Evolutionary conservation across 2,888 invertebrate genomes (phyloP).

Genomic region (Mycalesis mineus): DNA sequence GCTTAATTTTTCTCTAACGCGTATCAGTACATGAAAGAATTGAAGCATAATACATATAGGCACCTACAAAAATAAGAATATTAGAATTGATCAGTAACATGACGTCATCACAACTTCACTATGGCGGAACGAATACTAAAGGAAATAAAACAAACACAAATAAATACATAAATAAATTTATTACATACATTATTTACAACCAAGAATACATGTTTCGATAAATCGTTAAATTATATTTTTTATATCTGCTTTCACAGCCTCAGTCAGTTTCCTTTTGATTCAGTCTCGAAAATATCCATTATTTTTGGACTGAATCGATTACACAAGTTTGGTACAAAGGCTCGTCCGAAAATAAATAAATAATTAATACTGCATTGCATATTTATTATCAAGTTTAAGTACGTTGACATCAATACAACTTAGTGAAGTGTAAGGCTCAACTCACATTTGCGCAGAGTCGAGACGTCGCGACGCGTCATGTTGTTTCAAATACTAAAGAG

Average conservation of each 20-base stretch:
- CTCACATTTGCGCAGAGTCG: too few relatives aligned
- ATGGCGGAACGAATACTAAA: neutral
- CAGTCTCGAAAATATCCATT: neutral
- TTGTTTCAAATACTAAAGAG: too few relatives aligned
- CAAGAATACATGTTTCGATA: constrained; percentile 2
- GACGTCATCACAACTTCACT: neutral
- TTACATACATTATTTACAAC: constrained; percentile 16
- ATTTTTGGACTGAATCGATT: neutral
- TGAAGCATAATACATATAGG: too few relatives aligned
- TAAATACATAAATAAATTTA: constrained; percentile 23
- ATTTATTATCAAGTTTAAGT: neutral
- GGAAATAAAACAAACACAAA: neutral
- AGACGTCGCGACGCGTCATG: too few relatives aligned
- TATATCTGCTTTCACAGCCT: constrained; percentile 10
- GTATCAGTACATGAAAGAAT: too few relatives aligned
- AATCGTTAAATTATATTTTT: constrained; percentile 3
- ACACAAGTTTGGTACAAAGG: neutral
- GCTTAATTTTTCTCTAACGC: too few relatives aligned
- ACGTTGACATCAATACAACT: neutral
- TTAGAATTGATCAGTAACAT: too few relatives aligned
- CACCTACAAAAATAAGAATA: too few relatives aligned
- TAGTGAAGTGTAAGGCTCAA: too few relatives aligned
- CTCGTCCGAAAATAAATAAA: neutral
- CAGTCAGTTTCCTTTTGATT: neutral
- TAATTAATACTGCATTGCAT: neutral